Percentiles rank a stretch among this genome's conserved stretches.
phyloP scores from a whole-genome alignment of 2,113 vertebrate species.

The Alethe diademata region DNA sequence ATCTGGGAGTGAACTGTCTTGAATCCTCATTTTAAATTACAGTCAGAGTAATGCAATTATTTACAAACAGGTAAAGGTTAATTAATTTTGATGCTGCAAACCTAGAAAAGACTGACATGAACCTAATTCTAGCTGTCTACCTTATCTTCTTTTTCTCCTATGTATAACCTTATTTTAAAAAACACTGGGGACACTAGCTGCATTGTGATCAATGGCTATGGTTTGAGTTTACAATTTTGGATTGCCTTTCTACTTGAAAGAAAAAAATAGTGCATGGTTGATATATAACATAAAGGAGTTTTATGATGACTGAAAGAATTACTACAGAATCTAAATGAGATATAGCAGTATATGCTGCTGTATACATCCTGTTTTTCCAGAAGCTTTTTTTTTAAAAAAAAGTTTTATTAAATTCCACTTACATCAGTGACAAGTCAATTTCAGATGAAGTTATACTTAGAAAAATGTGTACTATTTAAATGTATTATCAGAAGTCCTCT shows the following conservation, averaged over 20 bases:
- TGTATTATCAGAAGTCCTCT: not conserved
- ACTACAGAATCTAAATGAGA: not conserved
- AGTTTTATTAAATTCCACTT: not conserved
- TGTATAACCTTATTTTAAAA: not conserved
- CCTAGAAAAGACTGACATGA: not conserved
- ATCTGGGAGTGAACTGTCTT: not conserved
- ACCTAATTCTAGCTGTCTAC: not conserved
- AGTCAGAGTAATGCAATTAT: not conserved
- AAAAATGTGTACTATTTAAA: not conserved
- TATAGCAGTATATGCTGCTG: not conserved
- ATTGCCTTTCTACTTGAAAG: not conserved
- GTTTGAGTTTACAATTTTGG: not conserved
- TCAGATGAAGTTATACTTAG: not conserved
- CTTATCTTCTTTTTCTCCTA: not conserved
- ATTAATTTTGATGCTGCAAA: not conserved
- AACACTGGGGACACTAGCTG: not conserved
- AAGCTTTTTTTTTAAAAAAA: not conserved
- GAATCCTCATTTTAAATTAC: not conserved
- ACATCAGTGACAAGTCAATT: not conserved
- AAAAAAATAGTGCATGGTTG: not conserved
- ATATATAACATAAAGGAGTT: not conserved
- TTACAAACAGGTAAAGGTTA: not conserved
- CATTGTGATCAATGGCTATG: not conserved
- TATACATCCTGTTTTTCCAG: not conserved
- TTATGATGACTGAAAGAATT: not conserved